These are phyloP conservation scores for Tricholauxania praeusta DNA, from an alignment of 2,888 invertebrate species.

Conservation along the genomic window DNA sequence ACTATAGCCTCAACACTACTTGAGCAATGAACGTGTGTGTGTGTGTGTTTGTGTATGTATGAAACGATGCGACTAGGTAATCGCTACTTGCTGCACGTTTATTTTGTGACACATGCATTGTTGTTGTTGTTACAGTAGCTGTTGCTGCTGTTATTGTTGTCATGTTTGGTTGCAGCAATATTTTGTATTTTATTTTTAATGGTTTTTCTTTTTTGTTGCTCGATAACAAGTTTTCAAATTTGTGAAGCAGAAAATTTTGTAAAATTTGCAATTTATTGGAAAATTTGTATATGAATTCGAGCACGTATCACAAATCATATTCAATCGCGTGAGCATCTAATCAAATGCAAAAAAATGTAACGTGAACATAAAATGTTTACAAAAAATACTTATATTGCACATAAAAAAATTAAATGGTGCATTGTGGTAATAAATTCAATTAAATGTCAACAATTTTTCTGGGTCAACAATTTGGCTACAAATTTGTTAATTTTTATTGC, in stretches of 20 bases:
- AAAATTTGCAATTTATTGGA: slow-evolving; percentile 34
- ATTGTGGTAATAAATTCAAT: slow-evolving; percentile 8
- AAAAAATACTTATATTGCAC: neutral
- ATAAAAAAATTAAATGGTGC: neutral
- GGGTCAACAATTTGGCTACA: slow-evolving; percentile 9
- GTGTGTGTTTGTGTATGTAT: neutral
- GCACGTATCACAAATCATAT: slow-evolving; percentile 20
- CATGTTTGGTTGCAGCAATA: slow-evolving; percentile 44
- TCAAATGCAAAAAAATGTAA: slow-evolving; percentile 18
- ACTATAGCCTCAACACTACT: slow-evolving; percentile 19
- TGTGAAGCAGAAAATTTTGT: slow-evolving; percentile 34
- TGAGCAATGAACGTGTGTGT: neutral
- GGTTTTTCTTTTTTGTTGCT: slow-evolving; percentile 34
- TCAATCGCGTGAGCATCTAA: slow-evolving; percentile 23
- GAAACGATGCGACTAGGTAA: slow-evolving; percentile 13
- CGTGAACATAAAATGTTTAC: too few relatives aligned
- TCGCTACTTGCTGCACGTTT: neutral
- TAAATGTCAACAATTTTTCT: slow-evolving; percentile 5
- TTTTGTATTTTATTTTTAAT: slow-evolving; percentile 37
- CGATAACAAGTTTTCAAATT: slow-evolving; percentile 25
- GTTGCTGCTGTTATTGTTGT: slow-evolving; percentile 41
- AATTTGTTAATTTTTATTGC: too few relatives aligned
- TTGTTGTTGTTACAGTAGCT: slow-evolving; percentile 22
- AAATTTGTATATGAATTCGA: neutral
- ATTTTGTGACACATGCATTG: neutral